Evolutionary conservation across 2,797 vertebrate species (phyloP), one percentile per base, ranked within the genome.

Genomic region (Clarias pachynema): DNA sequence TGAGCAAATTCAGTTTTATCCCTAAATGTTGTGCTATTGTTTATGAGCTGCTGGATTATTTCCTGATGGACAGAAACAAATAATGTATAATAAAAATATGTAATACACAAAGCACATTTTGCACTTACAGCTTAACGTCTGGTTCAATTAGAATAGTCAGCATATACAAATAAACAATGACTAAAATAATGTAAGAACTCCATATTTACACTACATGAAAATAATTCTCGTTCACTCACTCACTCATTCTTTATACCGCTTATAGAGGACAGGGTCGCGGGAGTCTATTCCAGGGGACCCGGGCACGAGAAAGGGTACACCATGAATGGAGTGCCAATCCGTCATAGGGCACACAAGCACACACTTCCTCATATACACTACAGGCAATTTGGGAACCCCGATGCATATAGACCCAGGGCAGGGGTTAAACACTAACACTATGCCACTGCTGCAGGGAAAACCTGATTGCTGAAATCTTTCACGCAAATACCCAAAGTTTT

Each of bases 1-100:
- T 99, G 98, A 83, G 98, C 96, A 92, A 98, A 99, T 91, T 96
- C 97, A 9, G 98, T 99, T 94, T 99, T 99, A 93, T 97, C 97
- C 90, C 94, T 95, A 90, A 99, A 99, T 0, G 98, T 99, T 68
- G 97, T 95, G 89, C 98, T 99, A 95, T 99, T 99, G 87, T 99
- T 97, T 93, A 99, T 97, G 66, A 99, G 96, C 89, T 99, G 96
- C 79, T 99, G 96, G 90, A 99, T 95, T 91, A 99, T 99, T 94
- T 99, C 98, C 98, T 99, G 91, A 73, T 88, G 89, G 86, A 75
- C 18, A 88, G 14, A 88, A 87, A 49, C 31, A 63, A 49, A 40
- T 44, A 69, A 56, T 22, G 26, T 4, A 53, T 24, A 57, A 29
- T n/a, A 75, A 83, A 14, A 26, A 40, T 12, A 62, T 44, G 40